Evolutionary conservation across 2,888 invertebrate species (phyloP).

Genomic region (Megamerina dolium): DNA sequence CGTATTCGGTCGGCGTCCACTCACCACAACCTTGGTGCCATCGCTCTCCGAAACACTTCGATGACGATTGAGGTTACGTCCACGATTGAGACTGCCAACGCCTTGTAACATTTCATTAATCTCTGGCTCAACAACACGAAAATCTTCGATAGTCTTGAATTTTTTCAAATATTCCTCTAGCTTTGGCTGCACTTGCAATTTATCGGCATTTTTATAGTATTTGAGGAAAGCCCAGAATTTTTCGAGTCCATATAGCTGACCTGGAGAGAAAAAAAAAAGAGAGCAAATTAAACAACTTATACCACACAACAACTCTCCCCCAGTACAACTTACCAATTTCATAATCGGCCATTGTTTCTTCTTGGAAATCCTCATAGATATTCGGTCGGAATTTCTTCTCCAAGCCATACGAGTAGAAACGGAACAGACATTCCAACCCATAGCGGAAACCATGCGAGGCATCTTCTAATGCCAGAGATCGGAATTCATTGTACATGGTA

Average conservation of each 20-base stretch:
- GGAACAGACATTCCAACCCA: slow-evolving; percentile 80
- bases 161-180: slow-evolving; percentile 67
- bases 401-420: slow-evolving; percentile 96
- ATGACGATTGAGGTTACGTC: slow-evolving; percentile 55
- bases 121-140: slow-evolving; percentile 64
- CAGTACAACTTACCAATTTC: slow-evolving; percentile 68
- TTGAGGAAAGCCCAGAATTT: slow-evolving; percentile 99
- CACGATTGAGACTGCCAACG: slow-evolving; percentile 50
- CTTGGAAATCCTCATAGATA: slow-evolving; percentile 92
- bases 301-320: too few species aligned
- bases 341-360: slow-evolving; percentile 83
- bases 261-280: slow-evolving; percentile 48
- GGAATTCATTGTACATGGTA: slow-evolving; percentile 96
- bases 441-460: slow-evolving; percentile 84
- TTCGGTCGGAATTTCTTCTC: slow-evolving; percentile 95
- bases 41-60: slow-evolving; percentile 64
- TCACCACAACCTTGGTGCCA: slow-evolving; percentile 42
- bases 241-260: slow-evolving; percentile 95
- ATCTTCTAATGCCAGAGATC: slow-evolving; percentile 86
- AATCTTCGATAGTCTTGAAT: slow-evolving; percentile 86
- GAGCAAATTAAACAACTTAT: neutral
- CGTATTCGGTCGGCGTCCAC: slow-evolving; percentile 40
- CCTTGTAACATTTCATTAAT: slow-evolving; percentile 57
- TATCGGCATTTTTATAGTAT: slow-evolving; percentile 80
- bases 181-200: slow-evolving; percentile 68